Percentiles rank a stretch among this genome's conserved stretches.
Conservation (phyloP, 2,888 invertebrate species). For the Erebia palarica region DNA sequence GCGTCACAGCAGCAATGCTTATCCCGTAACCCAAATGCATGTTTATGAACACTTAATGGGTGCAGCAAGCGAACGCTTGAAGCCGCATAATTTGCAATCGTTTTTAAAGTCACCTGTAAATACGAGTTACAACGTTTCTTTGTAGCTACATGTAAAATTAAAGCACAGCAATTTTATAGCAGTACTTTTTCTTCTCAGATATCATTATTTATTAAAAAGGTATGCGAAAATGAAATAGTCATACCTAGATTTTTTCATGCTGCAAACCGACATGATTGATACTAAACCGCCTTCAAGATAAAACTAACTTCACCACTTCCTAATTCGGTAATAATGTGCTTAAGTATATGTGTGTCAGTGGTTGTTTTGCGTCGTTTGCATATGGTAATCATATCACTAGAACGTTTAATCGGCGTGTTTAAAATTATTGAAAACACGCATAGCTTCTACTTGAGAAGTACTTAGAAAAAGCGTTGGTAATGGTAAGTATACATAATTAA, state of each 20-base stretch:
- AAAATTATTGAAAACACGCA: too few relatives aligned
- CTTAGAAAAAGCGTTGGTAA: not conserved
- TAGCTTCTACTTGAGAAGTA: not conserved
- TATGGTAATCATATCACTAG: not conserved
- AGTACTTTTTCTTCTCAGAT: not conserved
- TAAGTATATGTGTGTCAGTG: too few relatives aligned
- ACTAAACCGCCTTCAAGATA: constrained; percentile 2
- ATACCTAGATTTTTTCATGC: not conserved
- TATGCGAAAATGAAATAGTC: not conserved
- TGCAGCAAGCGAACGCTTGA: constrained; percentile 33
- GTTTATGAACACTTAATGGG: constrained; percentile 36
- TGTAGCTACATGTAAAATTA: not conserved
- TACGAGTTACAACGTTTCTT: not conserved
- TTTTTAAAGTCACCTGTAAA: constrained; percentile 24
- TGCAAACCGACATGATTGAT: not conserved
- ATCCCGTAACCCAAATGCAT: constrained; percentile 39
- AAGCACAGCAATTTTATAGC: not conserved
- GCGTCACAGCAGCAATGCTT: constrained; percentile 26
- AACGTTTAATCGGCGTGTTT: not conserved
- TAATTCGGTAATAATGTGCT: not conserved
- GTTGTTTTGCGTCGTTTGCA: too few relatives aligned
- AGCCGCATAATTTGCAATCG: constrained; percentile 31
- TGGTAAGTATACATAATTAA: not conserved
- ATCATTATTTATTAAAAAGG: not conserved
- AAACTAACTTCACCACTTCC: not conserved